Conservation (phyloP, 2,113 vertebrate species). For the Conger conger region DNA sequence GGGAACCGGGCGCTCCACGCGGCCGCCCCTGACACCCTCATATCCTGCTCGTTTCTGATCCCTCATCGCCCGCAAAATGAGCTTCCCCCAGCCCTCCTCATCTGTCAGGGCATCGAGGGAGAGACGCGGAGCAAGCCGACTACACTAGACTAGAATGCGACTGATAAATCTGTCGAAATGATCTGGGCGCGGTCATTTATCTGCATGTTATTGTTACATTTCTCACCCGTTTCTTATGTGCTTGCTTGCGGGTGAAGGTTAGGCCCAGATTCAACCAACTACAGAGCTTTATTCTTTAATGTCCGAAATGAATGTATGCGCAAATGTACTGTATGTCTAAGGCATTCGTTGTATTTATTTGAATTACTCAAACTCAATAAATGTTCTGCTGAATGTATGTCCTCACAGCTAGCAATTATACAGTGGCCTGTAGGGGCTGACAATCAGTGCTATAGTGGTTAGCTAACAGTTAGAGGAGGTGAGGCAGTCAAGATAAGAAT, state of each 20-base stretch:
- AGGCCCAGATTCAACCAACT: not conserved
- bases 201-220: not conserved
- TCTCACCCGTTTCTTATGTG: not conserved
- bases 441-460: too few species aligned
- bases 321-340: not conserved
- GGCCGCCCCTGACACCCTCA: conserved; percentile 62
- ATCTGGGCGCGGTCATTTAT: not conserved
- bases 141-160: not conserved
- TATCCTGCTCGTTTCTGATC: conserved; percentile 62
- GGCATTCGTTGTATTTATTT: too few species aligned
- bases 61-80: conserved; percentile 25
- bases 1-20: conserved; percentile 45
- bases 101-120: conserved; percentile 33
- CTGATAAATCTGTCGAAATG: not conserved
- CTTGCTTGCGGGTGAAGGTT: not conserved
- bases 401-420: too few species aligned
- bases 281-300: not conserved
- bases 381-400: too few species aligned
- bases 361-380: not conserved
- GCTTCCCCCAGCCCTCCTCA: conserved; percentile 38
- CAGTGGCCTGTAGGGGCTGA: too few species aligned
- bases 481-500: too few species aligned
- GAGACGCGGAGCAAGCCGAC: not conserved
- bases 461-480: too few species aligned
- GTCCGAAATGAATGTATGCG: not conserved